phyloP scores from a whole-genome alignment of 2,888 invertebrate genomes.

The Schizaphis graminum region DNA sequence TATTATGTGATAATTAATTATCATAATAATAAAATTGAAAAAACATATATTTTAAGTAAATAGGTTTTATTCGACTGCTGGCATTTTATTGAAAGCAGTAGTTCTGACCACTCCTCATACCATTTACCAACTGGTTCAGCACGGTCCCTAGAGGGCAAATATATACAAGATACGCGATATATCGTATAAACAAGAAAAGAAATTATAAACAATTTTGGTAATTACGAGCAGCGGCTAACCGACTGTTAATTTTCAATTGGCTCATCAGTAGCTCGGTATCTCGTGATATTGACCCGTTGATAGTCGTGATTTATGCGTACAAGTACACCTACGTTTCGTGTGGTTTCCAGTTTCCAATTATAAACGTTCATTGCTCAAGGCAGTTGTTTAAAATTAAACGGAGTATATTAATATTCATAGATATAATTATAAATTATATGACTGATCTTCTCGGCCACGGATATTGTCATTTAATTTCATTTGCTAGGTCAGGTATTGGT shows the following conservation, averaged over 20 bases:
- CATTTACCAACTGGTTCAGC: neutral
- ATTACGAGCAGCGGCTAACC: neutral
- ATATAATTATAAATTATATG: neutral
- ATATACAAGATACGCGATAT: neutral
- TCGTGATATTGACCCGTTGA: neutral
- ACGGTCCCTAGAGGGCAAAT: neutral
- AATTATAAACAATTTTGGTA: neutral
- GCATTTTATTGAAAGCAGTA: neutral
- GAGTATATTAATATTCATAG: neutral
- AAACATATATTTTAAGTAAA: neutral
- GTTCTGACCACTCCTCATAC: neutral
- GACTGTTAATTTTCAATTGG: neutral
- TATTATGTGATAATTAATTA: neutral
- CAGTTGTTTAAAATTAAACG: neutral
- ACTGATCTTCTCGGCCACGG: neutral
- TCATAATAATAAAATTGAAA: neutral
- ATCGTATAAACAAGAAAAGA: neutral
- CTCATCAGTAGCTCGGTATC: constrained; percentile 7
- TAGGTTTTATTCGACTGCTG: neutral
- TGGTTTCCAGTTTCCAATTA: constrained; percentile 9
- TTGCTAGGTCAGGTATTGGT: neutral
- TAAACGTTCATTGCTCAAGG: neutral
- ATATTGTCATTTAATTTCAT: neutral
- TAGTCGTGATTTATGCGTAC: neutral
- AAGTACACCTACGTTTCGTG: neutral